phyloP scores from a whole-genome alignment of 23 tunicate genomes.

The Trididemnum clinides region DNA sequence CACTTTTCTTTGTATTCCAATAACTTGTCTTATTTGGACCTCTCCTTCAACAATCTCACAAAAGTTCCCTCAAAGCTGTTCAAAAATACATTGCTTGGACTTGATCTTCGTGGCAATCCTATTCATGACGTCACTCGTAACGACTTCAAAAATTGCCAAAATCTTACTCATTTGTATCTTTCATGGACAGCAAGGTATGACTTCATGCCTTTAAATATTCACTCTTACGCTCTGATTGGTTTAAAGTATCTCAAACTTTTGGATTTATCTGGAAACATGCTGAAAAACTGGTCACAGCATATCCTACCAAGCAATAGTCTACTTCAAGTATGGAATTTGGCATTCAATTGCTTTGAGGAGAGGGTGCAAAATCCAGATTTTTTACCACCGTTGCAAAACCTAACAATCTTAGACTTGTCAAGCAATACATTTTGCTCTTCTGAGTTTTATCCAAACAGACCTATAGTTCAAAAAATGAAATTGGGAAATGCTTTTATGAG shows the following conservation, averaged over 20 bases:
- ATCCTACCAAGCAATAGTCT: background rate
- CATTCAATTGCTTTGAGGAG: background rate
- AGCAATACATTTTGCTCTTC: slow-evolving; percentile 1
- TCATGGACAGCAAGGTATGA: slow-evolving; percentile 1
- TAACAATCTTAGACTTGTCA: background rate
- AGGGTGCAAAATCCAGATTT: background rate
- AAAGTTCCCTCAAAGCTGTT: background rate
- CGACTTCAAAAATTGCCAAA: background rate
- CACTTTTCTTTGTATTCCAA: too few species aligned
- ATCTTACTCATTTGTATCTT: background rate
- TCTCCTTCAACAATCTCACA: background rate
- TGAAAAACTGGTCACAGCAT: background rate
- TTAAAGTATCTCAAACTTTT: background rate
- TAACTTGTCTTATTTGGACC: background rate
- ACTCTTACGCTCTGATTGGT: background rate
- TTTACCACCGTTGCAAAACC: background rate
- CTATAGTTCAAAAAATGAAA: background rate
- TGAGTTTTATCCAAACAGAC: background rate
- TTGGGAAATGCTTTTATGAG: background rate
- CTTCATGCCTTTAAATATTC: background rate
- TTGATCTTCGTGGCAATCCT: background rate
- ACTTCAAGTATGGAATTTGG: background rate
- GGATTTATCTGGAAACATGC: slow-evolving; percentile 14
- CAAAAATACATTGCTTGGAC: background rate
- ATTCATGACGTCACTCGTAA: background rate